phyloP scores from a whole-genome alignment of 2,797 vertebrate species.

The Clamator glandarius region DNA sequence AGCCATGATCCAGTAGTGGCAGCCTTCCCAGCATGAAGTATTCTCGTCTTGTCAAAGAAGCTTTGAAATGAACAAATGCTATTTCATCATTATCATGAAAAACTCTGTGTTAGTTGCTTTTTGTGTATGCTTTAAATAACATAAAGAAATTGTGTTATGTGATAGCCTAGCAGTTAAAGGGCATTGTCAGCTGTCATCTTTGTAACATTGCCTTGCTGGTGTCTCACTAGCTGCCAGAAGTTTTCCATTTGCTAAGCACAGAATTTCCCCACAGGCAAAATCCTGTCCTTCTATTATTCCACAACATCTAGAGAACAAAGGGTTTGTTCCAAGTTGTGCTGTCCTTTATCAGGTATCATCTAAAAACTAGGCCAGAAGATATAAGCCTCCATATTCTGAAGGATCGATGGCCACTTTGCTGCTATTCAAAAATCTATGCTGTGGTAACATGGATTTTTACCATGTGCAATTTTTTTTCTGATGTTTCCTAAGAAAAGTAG shows the following conservation, averaged over 20 bases:
- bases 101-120: neutral
- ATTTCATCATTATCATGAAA: constrained; percentile 2
- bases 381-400: neutral
- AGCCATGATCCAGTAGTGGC: neutral
- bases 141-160: neutral
- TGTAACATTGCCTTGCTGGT: neutral
- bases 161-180: constrained; percentile 14
- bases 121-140: constrained; percentile 32
- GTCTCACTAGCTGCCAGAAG: constrained; percentile 24
- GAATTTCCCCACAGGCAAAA: constrained; percentile 20
- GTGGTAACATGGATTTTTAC: neutral
- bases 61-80: constrained; percentile 42
- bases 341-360: neutral
- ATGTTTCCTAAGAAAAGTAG: neutral
- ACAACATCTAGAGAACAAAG: neutral
- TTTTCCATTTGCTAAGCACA: neutral
- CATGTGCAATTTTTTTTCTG: neutral
- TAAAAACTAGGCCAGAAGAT: constrained; percentile 3
- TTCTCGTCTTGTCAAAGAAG: constrained; percentile 22
- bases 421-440: neutral
- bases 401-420: neutral
- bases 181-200: neutral
- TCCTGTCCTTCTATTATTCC: neutral
- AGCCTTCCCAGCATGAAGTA: neutral
- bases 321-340: neutral